A percentile compares a stretch with the other conserved stretches of the same genome.
Evolutionary conservation across 2,888 invertebrate species (phyloP).

Genomic region (Drosophila nigricruria): DNA sequence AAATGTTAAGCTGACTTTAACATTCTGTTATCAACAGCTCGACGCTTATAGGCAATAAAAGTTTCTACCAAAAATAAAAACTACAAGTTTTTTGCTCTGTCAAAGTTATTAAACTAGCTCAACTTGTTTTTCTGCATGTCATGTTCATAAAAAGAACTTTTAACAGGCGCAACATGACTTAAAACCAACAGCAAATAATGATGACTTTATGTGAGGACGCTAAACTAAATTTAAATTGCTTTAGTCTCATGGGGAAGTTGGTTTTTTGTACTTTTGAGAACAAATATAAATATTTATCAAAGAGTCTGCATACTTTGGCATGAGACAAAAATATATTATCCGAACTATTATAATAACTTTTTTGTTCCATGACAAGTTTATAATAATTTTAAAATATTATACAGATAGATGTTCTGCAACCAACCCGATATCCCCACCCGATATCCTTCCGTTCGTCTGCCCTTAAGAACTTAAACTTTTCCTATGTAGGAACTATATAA

Average conservation of each 20-base stretch:
- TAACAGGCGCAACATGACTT: neutral
- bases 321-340: too few relatives aligned
- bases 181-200: neutral
- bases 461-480: too few relatives aligned
- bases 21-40: slow-evolving; percentile 5
- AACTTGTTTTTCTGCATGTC: slow-evolving; percentile 9
- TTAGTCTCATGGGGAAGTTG: neutral
- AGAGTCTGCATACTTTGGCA: too few relatives aligned
- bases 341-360: neutral
- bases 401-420: neutral
- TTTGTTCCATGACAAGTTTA: neutral
- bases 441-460: too few relatives aligned
- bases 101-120: slow-evolving; percentile 11
- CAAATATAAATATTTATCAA: neutral
- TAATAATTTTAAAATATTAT: neutral
- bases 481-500: too few relatives aligned
- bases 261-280: too few relatives aligned
- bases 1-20: slow-evolving; percentile 9
- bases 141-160: slow-evolving; percentile 13
- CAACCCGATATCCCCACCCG: neutral
- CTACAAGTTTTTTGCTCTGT: neutral
- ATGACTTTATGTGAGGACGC: neutral
- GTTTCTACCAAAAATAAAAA: neutral
- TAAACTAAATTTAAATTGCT: neutral
- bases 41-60: neutral